Conservation (phyloP, 2,113 vertebrate species). For the Butorides virescens region DNA sequence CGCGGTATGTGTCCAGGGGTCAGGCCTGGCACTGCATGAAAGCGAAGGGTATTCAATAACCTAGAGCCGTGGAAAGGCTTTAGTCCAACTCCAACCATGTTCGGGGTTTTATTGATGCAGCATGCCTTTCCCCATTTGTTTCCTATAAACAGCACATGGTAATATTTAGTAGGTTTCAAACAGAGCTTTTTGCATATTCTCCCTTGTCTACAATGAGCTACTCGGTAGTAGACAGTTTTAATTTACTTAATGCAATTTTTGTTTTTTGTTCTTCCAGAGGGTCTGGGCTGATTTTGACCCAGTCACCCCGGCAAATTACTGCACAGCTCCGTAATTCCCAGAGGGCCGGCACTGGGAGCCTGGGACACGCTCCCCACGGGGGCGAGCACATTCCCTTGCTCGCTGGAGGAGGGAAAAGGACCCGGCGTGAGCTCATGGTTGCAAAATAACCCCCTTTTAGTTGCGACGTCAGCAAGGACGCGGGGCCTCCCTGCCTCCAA, state of each 20-base stretch:
- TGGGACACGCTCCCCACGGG: not conserved
- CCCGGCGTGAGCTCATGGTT: accelerated
- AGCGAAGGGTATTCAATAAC: conserved; percentile 76
- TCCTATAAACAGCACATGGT: conserved; percentile 92
- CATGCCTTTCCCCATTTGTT: conserved; percentile 86
- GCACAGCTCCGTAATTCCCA: not conserved
- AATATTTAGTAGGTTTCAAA: conserved; percentile 82
- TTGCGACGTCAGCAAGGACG: not conserved
- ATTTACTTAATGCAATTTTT: conserved; percentile 70
- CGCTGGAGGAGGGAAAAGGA: not conserved
- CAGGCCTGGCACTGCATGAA: conserved; percentile 80
- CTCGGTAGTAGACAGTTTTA: conserved; percentile 73
- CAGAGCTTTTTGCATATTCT: conserved; percentile 73
- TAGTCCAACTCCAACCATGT: conserved; percentile 69
- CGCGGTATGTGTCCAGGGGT: conserved; percentile 65
- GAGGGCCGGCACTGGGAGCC: not conserved
- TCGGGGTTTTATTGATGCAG: conserved; percentile 75
- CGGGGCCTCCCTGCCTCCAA: not conserved
- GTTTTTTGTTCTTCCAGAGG: conserved; percentile 45
- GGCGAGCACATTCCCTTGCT: not conserved
- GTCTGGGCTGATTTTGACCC: conserved; percentile 38
- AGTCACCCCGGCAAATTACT: not conserved
- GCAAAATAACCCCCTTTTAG: not conserved
- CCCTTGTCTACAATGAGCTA: conserved; percentile 66
- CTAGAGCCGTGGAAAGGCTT: conserved; percentile 51